Conservation (phyloP, 2,888 invertebrate species). For the Frankliniella intonsa region DNA sequence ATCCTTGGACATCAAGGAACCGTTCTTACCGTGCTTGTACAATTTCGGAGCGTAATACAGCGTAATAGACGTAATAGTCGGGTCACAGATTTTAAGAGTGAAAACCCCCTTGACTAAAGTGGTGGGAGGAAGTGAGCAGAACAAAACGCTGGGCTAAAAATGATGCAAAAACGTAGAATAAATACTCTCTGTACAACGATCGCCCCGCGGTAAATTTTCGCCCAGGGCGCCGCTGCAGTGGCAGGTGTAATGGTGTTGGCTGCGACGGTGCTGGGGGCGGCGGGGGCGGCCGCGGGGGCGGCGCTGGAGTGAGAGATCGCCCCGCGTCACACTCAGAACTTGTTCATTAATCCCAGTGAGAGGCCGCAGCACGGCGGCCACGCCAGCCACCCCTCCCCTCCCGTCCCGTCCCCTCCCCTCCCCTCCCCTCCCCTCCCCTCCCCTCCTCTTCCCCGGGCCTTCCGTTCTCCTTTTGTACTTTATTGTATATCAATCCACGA, state of each 20-base stretch:
- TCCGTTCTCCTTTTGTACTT: conserved; percentile 4
- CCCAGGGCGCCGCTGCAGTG: too few relatives aligned
- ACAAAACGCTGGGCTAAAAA: too few relatives aligned
- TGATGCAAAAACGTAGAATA: too few relatives aligned
- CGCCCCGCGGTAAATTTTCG: too few relatives aligned
- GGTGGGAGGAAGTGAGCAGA: too few relatives aligned
- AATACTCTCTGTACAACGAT: too few relatives aligned
- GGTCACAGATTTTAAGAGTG: too few relatives aligned
- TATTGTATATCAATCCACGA: not conserved
- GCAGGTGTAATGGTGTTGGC: conserved; percentile 6
- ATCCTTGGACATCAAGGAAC: too few relatives aligned
- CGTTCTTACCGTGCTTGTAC: too few relatives aligned
- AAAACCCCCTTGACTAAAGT: too few relatives aligned
- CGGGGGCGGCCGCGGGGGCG: not conserved
- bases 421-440: not conserved
- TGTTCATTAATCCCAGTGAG: not conserved
- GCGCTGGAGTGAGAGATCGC: not conserved
- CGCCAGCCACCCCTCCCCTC: not conserved
- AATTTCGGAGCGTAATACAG: too few relatives aligned
- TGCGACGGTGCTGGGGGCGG: not conserved
- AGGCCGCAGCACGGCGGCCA: not conserved
- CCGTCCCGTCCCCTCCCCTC: not conserved
- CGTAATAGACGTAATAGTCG: too few relatives aligned
- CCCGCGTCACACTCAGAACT: not conserved
- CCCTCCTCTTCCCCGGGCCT: not conserved